These are phyloP conservation scores for Tetragnatha versicolor DNA, from an alignment of 1,140 invertebrate genomes.

Conservation along the genomic window DNA sequence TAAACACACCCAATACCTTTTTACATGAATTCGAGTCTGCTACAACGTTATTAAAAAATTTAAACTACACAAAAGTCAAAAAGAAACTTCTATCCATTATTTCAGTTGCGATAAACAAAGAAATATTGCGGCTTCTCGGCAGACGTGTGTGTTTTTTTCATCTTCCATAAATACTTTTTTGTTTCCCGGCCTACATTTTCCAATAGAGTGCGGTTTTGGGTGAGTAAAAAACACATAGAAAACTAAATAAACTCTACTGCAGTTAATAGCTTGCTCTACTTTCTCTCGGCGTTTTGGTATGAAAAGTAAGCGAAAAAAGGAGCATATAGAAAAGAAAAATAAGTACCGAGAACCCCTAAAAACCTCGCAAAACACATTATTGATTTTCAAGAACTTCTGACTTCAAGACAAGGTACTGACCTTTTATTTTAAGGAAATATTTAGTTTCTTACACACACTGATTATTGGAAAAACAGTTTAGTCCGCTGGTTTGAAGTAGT, in stretches of 20 bases:
- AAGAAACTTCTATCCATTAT: neutral
- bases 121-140: conserved; percentile 3
- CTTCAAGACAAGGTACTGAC: conserved; percentile 13
- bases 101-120: neutral
- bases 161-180: neutral
- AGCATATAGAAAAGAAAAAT: conserved; percentile 18
- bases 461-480: conserved; percentile 37
- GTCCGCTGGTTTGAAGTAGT: conserved; percentile 11
- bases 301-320: conserved; percentile 3
- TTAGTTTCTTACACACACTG: neutral
- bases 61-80: too few relatives aligned
- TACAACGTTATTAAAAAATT: too few relatives aligned
- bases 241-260: conserved; percentile 1
- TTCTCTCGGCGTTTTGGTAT: conserved; percentile 19
- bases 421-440: conserved; percentile 24
- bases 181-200: conserved; percentile 13
- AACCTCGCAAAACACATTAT: neutral
- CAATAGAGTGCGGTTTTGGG: neutral
- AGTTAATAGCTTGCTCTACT: conserved; percentile 30
- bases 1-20: too few relatives aligned
- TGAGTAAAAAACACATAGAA: neutral
- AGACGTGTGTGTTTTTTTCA: neutral
- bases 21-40: too few relatives aligned
- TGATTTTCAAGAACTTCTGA: conserved; percentile 29
- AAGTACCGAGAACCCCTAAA: too few relatives aligned